These are phyloP conservation scores for Ictidomys tridecemlineatus DNA, from an alignment of 2,113 vertebrate genomes.

Conservation along the genomic window DNA sequence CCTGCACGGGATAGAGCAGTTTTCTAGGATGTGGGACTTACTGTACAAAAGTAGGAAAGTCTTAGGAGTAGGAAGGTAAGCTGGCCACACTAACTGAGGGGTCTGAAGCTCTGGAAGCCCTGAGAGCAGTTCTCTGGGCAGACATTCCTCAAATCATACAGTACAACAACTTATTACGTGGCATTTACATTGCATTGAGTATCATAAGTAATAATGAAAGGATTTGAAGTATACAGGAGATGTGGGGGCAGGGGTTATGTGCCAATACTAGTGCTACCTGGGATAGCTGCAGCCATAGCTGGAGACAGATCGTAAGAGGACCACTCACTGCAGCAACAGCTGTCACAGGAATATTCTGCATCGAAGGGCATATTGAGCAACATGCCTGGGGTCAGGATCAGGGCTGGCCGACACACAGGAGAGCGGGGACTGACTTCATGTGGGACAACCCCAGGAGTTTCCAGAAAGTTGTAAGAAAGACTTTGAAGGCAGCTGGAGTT, in stretches of 20 bases:
- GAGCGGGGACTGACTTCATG: background rate
- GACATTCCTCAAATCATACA: background rate
- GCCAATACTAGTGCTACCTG: background rate
- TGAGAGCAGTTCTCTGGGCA: background rate
- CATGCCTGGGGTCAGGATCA: background rate
- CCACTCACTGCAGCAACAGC: background rate
- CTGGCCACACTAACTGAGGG: background rate
- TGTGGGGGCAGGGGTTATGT: background rate
- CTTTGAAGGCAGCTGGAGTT: background rate
- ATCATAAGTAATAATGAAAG: background rate
- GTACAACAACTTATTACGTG: background rate
- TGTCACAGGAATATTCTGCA: background rate
- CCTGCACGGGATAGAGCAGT: background rate
- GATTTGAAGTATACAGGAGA: background rate
- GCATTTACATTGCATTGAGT: background rate
- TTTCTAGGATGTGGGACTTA: background rate
- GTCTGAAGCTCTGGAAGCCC: background rate
- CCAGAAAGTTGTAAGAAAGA: background rate
- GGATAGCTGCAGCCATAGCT: background rate
- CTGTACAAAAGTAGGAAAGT: background rate
- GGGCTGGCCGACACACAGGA: no score
- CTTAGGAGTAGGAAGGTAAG: background rate
- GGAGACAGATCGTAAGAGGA: no score
- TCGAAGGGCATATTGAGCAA: background rate
- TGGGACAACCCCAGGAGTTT: background rate